Conservation (phyloP, 2,797 vertebrate species). For the Pelochelys cantorii region DNA sequence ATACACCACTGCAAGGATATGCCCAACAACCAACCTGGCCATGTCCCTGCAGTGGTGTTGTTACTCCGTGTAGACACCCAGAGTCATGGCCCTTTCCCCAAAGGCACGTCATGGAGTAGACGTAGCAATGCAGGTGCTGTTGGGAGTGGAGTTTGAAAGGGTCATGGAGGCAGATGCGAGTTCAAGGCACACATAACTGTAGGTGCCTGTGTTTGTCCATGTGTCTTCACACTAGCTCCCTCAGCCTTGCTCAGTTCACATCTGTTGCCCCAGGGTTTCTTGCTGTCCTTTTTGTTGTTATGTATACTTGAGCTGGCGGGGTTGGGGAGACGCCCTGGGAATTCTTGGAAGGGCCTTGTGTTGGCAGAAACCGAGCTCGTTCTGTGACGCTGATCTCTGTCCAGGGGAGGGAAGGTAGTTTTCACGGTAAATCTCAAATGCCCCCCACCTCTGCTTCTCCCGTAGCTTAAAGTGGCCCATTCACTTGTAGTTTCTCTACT, state of each 20-base stretch:
- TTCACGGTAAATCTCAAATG: neutral
- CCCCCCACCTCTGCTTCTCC: neutral
- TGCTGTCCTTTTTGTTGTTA: neutral
- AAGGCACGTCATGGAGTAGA: neutral
- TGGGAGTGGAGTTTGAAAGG: neutral
- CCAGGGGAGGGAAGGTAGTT: neutral
- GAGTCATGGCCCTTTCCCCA: conserved; percentile 10
- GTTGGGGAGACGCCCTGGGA: neutral
- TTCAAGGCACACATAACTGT: neutral
- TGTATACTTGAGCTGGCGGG: neutral
- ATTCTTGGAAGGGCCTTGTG: neutral
- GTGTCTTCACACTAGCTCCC: neutral
- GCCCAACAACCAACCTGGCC: neutral
- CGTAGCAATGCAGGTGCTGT: neutral
- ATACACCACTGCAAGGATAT: neutral
- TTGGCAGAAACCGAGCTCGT: neutral
- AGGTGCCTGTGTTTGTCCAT: neutral
- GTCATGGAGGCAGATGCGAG: neutral
- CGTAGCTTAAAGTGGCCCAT: neutral
- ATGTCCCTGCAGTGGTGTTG: conserved; percentile 9
- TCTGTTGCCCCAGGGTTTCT: neutral
- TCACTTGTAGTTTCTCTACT: neutral
- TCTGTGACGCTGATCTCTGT: neutral
- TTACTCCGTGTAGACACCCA: conserved; percentile 32
- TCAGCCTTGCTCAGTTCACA: neutral